Conservation (phyloP, 2,797 vertebrate species). For the Anguilla marmorata region DNA sequence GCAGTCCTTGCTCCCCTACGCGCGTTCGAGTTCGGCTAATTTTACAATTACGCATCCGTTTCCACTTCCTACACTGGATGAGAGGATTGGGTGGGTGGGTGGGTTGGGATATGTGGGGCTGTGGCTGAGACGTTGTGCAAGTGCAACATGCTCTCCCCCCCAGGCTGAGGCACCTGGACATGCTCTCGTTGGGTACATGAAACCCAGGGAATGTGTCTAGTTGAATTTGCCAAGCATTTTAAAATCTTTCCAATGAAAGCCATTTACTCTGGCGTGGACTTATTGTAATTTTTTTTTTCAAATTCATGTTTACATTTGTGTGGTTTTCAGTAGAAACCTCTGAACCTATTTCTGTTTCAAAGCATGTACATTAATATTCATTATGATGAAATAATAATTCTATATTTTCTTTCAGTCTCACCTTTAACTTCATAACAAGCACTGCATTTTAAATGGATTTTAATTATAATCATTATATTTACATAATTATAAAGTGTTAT, state of each 20-base stretch:
- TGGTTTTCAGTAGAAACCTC: neutral
- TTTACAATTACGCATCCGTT: constrained; percentile 29
- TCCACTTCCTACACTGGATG: constrained; percentile 33
- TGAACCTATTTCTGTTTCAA: neutral
- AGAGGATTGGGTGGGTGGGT: constrained; percentile 37
- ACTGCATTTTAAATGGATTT: neutral
- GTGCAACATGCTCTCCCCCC: neutral
- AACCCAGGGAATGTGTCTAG: neutral
- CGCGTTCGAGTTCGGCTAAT: neutral
- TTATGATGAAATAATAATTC: no score
- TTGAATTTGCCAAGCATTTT: neutral
- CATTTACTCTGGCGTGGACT: neutral
- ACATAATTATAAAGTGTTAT: neutral
- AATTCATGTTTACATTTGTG: neutral
- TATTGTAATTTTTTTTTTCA: neutral
- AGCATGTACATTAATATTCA: neutral
- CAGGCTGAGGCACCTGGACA: neutral
- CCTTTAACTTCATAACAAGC: neutral
- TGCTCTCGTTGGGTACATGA: neutral
- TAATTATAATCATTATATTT: neutral
- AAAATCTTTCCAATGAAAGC: neutral
- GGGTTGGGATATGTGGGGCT: neutral
- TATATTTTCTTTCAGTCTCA: neutral
- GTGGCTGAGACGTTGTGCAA: neutral
- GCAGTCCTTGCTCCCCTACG: constrained; percentile 33